Base-by-base conservation (phyloP, 2,797 vertebrate genomes). In the Apogon hyalosoma region DNA sequence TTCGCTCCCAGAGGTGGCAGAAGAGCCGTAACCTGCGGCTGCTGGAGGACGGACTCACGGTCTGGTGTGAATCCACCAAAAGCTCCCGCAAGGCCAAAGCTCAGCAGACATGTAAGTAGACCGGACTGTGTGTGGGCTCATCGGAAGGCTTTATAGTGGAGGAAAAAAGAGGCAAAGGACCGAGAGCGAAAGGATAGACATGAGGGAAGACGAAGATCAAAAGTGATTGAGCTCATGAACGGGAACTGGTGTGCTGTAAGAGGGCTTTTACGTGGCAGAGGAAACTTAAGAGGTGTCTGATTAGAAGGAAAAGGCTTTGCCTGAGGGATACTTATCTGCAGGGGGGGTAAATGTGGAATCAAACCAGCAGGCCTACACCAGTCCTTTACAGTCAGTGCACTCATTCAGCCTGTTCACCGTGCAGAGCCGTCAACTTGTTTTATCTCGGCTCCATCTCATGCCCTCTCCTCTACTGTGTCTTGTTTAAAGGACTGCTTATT, bases 21-120 rank as follows among this genome's bases (percentile, higher is more conserved):
- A 93, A 95, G 91, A 94, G 92, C 73, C 92, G 98, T 11, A 82
- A 79, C 63, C 93, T 96, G 85, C 88, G 88, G 40, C 94, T 99
- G 68, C 94, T 98, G 84, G 96, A 98, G 74, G 98, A 98, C 0
- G 95, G 96, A 3, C 87, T 95, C 61, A 97, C 96, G 0, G 90
- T 99, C 69, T 96, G 96, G 96, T 97, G 95, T 3, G 94, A 99
- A 87, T 93, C 96, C 68, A 92, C 86, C 57, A 95, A 94, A 81
- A 92, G 92, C 70, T 91, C 94, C 28, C 56, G 90, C 28, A 95
- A 80, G 54, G 83, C 92, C 18, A 94, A 92, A 33, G 93, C 93
- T 57, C 88, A 92, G 77, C 95, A 95, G 84, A 95, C 95, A 64
- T 98, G 97, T 98, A 85, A 96, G 97, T 92, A 12, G 4, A 11